These are phyloP conservation scores for Lacerta bilineata DNA, from an alignment of 2,797 vertebrate genomes.

Conservation along the genomic window DNA sequence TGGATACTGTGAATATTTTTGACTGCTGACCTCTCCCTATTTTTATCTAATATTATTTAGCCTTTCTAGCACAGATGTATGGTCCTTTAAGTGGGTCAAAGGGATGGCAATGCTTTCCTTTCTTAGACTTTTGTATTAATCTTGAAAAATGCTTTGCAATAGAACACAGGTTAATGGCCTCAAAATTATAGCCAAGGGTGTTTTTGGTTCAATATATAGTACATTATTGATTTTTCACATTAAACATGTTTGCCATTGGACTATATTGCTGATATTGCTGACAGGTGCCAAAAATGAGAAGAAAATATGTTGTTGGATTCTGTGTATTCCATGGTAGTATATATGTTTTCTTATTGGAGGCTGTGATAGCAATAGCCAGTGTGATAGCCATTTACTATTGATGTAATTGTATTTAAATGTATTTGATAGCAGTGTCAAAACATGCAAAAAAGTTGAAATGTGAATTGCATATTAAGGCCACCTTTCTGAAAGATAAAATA, in stretches of 20 bases:
- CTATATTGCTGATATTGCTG: conserved; percentile 21
- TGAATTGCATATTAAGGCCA: too few relatives aligned
- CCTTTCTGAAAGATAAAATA: too few relatives aligned
- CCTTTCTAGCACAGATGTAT: too few relatives aligned
- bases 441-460: too few relatives aligned
- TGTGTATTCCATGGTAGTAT: conserved; percentile 53
- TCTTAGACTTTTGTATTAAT: not conserved
- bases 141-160: not conserved
- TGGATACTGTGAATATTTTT: not conserved
- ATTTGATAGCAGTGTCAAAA: too few relatives aligned
- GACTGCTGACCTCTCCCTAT: too few relatives aligned
- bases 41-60: not conserved
- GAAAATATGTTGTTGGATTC: conserved; percentile 33
- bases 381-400: too few relatives aligned
- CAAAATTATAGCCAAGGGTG: not conserved
- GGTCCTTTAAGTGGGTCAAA: not conserved
- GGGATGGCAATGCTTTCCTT: not conserved
- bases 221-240: conserved; percentile 25
- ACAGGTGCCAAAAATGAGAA: conserved; percentile 48
- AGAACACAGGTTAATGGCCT: not conserved
- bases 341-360: conserved; percentile 45
- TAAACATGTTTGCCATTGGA: conserved; percentile 32
- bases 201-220: not conserved
- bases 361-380: conserved; percentile 2
- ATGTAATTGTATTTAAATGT: too few relatives aligned